Evolutionary conservation across 2,888 invertebrate genomes (phyloP).

Genomic region (Drosophila birchii): DNA sequence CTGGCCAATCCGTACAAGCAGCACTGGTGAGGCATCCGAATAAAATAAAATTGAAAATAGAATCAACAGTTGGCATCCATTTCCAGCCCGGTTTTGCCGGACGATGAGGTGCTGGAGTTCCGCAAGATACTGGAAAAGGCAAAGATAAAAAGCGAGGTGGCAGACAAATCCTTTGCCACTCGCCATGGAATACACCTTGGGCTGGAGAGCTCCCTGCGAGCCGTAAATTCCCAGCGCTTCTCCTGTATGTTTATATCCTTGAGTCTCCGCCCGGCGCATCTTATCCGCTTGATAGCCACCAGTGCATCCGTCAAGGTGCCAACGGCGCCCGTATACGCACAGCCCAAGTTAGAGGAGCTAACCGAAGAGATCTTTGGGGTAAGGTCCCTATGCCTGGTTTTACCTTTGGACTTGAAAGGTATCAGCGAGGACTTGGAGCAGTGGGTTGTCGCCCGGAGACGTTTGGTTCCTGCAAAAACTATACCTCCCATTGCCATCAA

Average conservation of each 20-base stretch:
- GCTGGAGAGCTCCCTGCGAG: slow-evolving; percentile 73
- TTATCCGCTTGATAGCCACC: slow-evolving; percentile 70
- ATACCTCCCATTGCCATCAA: neutral
- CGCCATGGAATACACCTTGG: slow-evolving; percentile 66
- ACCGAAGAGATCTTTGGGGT: slow-evolving; percentile 72
- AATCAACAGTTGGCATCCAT: neutral
- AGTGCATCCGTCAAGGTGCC: slow-evolving; percentile 65
- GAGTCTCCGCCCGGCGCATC: slow-evolving; percentile 70
- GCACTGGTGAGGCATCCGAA: slow-evolving; percentile 52
- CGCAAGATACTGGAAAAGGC: slow-evolving; percentile 48
- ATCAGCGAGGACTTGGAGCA: slow-evolving; percentile 52
- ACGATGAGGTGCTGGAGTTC: slow-evolving; percentile 59
- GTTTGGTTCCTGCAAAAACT: neutral
- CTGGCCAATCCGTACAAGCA: slow-evolving; percentile 75
- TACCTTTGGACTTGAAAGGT: slow-evolving; percentile 54
- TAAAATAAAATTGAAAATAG: neutral
- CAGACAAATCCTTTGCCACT: slow-evolving; percentile 56
- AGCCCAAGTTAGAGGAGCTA: slow-evolving; percentile 73
- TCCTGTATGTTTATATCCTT: slow-evolving; percentile 75
- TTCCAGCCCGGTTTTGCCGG: slow-evolving; percentile 66
- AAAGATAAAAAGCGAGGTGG: slow-evolving; percentile 30
- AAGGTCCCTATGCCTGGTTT: slow-evolving; percentile 59
- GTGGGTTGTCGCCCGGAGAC: slow-evolving; percentile 64
- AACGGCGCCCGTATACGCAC: slow-evolving; percentile 71
- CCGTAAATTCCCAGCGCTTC: slow-evolving; percentile 66